Base-by-base conservation (phyloP, 2,797 vertebrate species). In the Erpetoichthys calabaricus region DNA sequence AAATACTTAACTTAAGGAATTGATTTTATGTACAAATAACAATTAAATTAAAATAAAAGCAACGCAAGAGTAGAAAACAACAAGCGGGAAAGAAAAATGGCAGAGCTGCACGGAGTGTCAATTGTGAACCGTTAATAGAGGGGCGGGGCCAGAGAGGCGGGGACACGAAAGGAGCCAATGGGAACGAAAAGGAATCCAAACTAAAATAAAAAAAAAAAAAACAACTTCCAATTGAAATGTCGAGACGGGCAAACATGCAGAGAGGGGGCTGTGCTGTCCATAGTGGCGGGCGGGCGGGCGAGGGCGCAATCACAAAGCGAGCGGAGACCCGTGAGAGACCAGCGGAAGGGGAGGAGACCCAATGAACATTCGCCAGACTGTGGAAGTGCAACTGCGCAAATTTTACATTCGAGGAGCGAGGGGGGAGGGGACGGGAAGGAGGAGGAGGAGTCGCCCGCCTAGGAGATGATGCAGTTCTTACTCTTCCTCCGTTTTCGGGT, bases 401-500 rank as follows among this genome's bases (percentile, higher is more conserved):
- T 73, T 25, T 75, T 79, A 89, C 86, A 90, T 86, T 84, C 84
- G 76, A 47, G 47, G 69, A 64, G 52, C 51, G 51, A 58, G 52
- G 25, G 25, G 25, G 25, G 25, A 25, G 25, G 25, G 25, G 25
- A 25, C 25, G 25, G 25, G 25, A 25, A 44, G 5, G 3, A 3
- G 4, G n/a, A 51, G 45, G 3, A 51, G 42, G 64, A 61, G 60
- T 59, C 60, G 59, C 65, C 61, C 67, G 67, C 64, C 62, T 91
- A 99, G 8, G 96, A 98, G 68, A 99, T 94, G 57, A 91, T 92
- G 67, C 96, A 99, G 84, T 99, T 99, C 84, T 99, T 99, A 88
- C 93, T 97, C 83, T 98, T 99, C 65, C 94, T 86, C 68, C 93
- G 90, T 73, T 95, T 97, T 70, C 89, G 86, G 63, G 86, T 87